A percentile compares a stretch with the other conserved stretches of the same genome.
phyloP scores from a whole-genome alignment of 2,888 invertebrate species.

The Linyphia triangularis region DNA sequence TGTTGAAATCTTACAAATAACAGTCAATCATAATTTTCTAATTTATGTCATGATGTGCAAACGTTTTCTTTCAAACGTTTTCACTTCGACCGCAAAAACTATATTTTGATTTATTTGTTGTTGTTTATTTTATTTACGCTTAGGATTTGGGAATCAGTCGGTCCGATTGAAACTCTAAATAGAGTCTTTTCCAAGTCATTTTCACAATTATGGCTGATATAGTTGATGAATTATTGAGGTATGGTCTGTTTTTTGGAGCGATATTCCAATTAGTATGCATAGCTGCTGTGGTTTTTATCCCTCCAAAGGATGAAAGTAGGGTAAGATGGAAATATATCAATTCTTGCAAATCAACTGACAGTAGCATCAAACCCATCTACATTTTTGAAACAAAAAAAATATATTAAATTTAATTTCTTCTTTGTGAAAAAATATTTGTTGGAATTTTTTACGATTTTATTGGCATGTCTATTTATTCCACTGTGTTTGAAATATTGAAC shows the following conservation, averaged over 20 bases:
- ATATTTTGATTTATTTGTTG: neutral
- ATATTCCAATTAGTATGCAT: conserved; percentile 92
- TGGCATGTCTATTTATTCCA: too few species aligned
- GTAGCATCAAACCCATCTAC: neutral
- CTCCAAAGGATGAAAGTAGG: conserved; percentile 83
- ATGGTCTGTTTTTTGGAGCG: conserved; percentile 91
- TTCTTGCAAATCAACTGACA: neutral
- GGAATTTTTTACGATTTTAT: too few species aligned
- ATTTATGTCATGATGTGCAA: too few species aligned
- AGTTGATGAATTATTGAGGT: conserved; percentile 87
- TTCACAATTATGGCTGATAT: conserved; percentile 78
- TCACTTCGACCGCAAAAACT: conserved; percentile 1
- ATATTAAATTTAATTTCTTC: too few species aligned
- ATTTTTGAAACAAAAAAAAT: too few species aligned
- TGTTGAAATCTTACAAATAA: too few species aligned
- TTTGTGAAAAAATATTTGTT: too few species aligned
- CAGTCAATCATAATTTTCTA: too few species aligned
- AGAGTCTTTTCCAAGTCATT: neutral
- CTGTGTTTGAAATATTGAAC: too few species aligned
- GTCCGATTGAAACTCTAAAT: too few species aligned
- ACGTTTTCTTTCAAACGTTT: too few species aligned
- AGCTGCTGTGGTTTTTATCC: conserved; percentile 88
- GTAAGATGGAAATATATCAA: conserved; percentile 38
- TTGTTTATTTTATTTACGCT: neutral
- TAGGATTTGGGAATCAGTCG: too few species aligned